phyloP scores from a whole-genome alignment of 1,140 invertebrate genomes.

The Drosophila suzukii region DNA sequence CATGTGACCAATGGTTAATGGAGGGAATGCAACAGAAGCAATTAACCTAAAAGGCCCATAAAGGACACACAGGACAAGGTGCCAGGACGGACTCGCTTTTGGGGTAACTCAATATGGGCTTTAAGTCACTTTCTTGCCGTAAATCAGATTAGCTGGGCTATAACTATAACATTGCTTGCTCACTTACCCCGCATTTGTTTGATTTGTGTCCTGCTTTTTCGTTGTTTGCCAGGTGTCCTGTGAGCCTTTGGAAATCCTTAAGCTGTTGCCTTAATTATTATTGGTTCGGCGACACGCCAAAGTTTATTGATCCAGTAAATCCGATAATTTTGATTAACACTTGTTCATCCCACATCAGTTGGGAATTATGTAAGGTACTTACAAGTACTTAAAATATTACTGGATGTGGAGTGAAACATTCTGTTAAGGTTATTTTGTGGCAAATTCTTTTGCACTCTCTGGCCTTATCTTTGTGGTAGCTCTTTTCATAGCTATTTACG shows the following conservation, averaged over 20 bases:
- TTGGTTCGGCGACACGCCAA: not conserved
- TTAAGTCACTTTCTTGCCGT: slow-evolving; percentile 6
- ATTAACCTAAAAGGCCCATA: slow-evolving; percentile 78
- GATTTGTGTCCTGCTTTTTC: slow-evolving; percentile 26
- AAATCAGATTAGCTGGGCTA: slow-evolving; percentile 34
- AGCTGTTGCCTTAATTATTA: slow-evolving; percentile 10
- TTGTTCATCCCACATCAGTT: not conserved
- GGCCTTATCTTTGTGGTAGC: not conserved
- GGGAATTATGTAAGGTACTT: not conserved
- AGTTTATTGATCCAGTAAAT: slow-evolving; percentile 15
- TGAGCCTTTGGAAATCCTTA: slow-evolving; percentile 2
- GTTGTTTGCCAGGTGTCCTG: slow-evolving; percentile 2
- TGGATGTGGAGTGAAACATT: not conserved
- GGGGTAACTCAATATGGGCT: slow-evolving; percentile 59
- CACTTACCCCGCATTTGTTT: slow-evolving; percentile 39
- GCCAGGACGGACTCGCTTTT: slow-evolving; percentile 1
- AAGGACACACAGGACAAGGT: slow-evolving; percentile 28
- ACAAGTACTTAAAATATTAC: not conserved
- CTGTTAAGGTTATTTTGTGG: not conserved
- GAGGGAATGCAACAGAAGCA: slow-evolving; percentile 56
- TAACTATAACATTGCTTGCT: slow-evolving; percentile 14
- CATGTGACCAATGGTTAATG: slow-evolving; percentile 56
- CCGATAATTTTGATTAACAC: slow-evolving; percentile 10
- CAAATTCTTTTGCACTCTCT: not conserved
- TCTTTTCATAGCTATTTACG: slow-evolving; percentile 2